Evolutionary conservation across 2,888 invertebrate genomes (phyloP).

Genomic region (Melieria omissa): DNA sequence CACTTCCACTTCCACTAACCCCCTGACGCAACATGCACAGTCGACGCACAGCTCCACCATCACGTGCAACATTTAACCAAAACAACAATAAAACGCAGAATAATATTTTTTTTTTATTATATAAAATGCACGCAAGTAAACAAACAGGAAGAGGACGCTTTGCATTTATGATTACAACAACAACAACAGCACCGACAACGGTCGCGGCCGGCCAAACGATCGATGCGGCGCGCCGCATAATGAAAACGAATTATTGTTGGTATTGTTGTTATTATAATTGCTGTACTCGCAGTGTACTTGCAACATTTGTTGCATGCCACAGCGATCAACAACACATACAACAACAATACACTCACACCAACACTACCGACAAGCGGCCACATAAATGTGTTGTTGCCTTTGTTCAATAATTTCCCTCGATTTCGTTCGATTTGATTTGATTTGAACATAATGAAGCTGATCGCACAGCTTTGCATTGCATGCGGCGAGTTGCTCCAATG

Average conservation of each 20-base stretch:
- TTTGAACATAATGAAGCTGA: conserved; percentile 15
- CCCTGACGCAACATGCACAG: neutral
- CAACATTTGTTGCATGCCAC: conserved; percentile 39
- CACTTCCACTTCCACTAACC: no score
- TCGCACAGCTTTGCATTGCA: conserved; percentile 2
- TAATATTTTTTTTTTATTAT: no score
- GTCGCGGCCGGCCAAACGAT: conserved; percentile 12
- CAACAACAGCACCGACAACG: conserved; percentile 18
- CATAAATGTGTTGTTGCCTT: neutral
- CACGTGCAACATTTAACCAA: no score
- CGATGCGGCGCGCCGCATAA: conserved; percentile 11
- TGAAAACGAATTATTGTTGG: neutral
- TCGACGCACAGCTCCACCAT: no score
- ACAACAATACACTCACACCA: neutral
- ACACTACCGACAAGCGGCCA: neutral
- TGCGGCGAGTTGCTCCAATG: neutral
- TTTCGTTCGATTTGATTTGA: conserved; percentile 31
- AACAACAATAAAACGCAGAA: no score
- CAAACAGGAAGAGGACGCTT: conserved; percentile 50
- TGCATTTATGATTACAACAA: conserved; percentile 46
- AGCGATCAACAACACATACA: neutral
- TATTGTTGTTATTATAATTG: conserved; percentile 13
- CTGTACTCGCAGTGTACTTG: conserved; percentile 15
- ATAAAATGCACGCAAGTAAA: conserved; percentile 3
- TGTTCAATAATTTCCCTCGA: conserved; percentile 22